A percentile compares a stretch with the other conserved stretches of the same genome.
These are phyloP conservation scores for Antedon bifida DNA, from an alignment of 35 echinoderm and acorn worm species.

Conservation along the genomic window DNA sequence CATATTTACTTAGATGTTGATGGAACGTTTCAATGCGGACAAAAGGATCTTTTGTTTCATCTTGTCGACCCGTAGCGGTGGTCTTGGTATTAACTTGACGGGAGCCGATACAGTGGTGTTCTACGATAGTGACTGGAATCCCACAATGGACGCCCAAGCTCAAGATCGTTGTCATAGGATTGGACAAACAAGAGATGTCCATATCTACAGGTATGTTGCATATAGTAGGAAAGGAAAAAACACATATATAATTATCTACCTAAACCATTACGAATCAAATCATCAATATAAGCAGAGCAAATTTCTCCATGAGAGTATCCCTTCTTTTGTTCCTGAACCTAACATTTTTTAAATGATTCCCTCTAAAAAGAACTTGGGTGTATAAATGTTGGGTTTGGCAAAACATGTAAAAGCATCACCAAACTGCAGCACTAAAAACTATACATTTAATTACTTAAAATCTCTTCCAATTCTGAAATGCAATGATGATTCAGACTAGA, in stretches of 20 bases:
- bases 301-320: too few species aligned
- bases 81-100: constrained; percentile 77
- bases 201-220: constrained; percentile 88
- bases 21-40: constrained; percentile 96
- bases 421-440: too few species aligned
- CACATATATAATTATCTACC: too few species aligned
- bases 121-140: constrained; percentile 99
- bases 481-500: not conserved
- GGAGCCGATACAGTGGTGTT: constrained; percentile 93
- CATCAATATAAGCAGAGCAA: too few species aligned
- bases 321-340: too few species aligned
- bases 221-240: too few species aligned
- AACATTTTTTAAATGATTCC: too few species aligned
- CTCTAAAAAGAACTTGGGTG: too few species aligned
- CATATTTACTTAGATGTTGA: constrained; percentile 40
- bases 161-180: constrained; percentile 98
- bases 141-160: constrained; percentile 98
- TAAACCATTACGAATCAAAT: too few species aligned
- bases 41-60: constrained; percentile 90
- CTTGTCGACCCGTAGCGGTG: constrained; percentile 84
- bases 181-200: constrained; percentile 97
- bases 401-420: too few species aligned
- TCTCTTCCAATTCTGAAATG: not conserved
- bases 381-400: too few species aligned
- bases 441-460: too few species aligned